Base-by-base conservation (phyloP, 2,797 vertebrate species). In the Enteromius mattozi region DNA sequence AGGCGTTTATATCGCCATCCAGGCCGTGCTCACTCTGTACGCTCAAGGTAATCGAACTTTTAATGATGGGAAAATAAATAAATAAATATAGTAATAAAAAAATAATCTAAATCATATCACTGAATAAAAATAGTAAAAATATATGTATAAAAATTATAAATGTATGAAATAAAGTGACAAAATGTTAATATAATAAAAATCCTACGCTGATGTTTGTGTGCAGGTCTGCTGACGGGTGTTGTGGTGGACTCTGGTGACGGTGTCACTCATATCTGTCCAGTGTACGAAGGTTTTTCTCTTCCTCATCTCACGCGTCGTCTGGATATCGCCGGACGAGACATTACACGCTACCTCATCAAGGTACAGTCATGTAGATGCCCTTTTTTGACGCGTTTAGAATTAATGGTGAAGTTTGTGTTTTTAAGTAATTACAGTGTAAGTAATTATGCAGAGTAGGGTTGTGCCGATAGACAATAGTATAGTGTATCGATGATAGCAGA, bases 341-440 rank as follows among this genome's bases (percentile, higher is more conserved):
- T 97, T 90, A 97, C 97, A 30, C 96, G 96, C 83, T 97, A 97
- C 86, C 97, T 97, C 90, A 97, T 97, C 89, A 97, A 97, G 96
- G 97, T 97, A 91, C n/a, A 8, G 3, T 14, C 30, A n/a, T 3
- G 61, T 17, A 37, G 16, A 78, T 27, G 2, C 59, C 37, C 37
- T 40, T 40, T 40, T 8, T 40, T 40, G 37, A 7, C 37, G 8
- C 7, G 1, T 40, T 40, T 8, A 40, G 1, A 40, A 40, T 8
- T 40, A 40, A 40, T 40, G 7, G 7, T 40, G 37, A 40, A 9
- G 37, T 40, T 40, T 40, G 37, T 40, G 7, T 2, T 40, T 40
- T 40, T 40, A 1, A 8, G 37, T 40, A n/a, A 7, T 40, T 40
- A 37, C 7, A 40, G 37, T 40, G 37, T 9, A 40, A 40, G 37